Evolutionary conservation across 2,797 vertebrate species (phyloP), one percentile per base, ranked within the genome.

Genomic region (Sparus aurata): DNA sequence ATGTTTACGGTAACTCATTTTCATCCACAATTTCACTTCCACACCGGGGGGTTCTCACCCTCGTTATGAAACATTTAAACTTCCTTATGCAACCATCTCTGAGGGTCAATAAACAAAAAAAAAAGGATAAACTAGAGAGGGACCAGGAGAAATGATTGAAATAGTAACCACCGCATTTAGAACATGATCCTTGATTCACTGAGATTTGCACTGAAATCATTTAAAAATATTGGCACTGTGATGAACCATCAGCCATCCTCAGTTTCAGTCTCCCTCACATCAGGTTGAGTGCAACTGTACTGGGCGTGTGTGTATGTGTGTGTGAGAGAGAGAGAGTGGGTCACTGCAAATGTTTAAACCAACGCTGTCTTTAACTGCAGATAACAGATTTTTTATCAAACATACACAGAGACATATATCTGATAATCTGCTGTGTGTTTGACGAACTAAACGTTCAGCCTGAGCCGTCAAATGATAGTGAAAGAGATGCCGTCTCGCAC

Each of bases 401-500:
- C 17, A 54, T 38, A 41, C 6, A 16, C 12, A 12, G 12, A 80
- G 10, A 41, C 11, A 38, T 34, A 2, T 34, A 34, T 34, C 30
- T 34, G 30, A 30, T 34, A 7, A 7, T 50, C 12, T 25, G 0
- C 17, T 52, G 17, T 25, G 15, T 1, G 0, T 46, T 25, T 6
- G 8, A 64, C n/a, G 9, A 66, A 27, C 20, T 5, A 57, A 8
- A 45, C 3, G 47, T 18, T 45, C 2, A 46, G n/a, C 12, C 25
- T 16, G 3, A 3, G 22, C 10, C 13, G 23, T 17, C 6, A 54
- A 72, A 30, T 66, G 25, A 76, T 46, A 84, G 49, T 49, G 63
- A 82, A 71, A 84, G 65, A 87, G 18, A 9, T 12, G 16, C 18
- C 2, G 47, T 66, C 38, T 71, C 38, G 34, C 49, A 45, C 2